phyloP scores from a whole-genome alignment of 2,888 invertebrate species.

The Tachina grossa region DNA sequence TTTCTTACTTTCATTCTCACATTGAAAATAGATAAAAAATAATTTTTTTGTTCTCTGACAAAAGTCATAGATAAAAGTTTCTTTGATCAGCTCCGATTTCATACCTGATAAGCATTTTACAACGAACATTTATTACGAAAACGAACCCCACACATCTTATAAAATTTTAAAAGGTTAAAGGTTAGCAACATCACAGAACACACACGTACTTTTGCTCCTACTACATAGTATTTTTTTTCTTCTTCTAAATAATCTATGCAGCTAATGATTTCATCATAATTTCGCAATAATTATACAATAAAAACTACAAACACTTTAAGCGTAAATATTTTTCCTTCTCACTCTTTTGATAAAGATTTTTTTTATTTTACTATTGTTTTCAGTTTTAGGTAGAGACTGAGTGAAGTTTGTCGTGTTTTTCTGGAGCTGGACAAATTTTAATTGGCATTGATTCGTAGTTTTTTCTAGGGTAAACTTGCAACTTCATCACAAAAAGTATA shows the following conservation, averaged over 20 bases:
- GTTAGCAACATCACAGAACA: conserved; percentile 7
- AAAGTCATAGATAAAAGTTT: not conserved
- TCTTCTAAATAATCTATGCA: not conserved
- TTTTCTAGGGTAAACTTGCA: no score
- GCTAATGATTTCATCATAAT: conserved; percentile 33
- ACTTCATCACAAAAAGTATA: no score
- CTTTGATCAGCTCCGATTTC: not conserved
- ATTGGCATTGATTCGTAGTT: no score
- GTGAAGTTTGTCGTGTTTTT: conserved; percentile 24
- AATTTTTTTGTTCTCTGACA: not conserved
- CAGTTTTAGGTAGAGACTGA: conserved; percentile 31
- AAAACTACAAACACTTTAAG: conserved; percentile 14
- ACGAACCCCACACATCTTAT: conserved; percentile 1
- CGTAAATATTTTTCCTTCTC: conserved; percentile 5
- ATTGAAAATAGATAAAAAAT: not conserved
- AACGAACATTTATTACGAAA: not conserved
- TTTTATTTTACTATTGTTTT: conserved; percentile 42
- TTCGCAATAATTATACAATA: conserved; percentile 48
- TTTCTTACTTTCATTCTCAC: not conserved
- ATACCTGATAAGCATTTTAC: conserved; percentile 1
- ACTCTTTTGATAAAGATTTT: conserved; percentile 15
- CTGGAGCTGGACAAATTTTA: no score
- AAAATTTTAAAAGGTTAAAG: conserved; percentile 13
- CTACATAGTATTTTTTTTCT: not conserved
- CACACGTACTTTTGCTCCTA: not conserved